Evolutionary conservation across 2,888 invertebrate species (phyloP), one percentile per base, ranked within the genome.

Genomic region (Pogonocherus hispidulus): DNA sequence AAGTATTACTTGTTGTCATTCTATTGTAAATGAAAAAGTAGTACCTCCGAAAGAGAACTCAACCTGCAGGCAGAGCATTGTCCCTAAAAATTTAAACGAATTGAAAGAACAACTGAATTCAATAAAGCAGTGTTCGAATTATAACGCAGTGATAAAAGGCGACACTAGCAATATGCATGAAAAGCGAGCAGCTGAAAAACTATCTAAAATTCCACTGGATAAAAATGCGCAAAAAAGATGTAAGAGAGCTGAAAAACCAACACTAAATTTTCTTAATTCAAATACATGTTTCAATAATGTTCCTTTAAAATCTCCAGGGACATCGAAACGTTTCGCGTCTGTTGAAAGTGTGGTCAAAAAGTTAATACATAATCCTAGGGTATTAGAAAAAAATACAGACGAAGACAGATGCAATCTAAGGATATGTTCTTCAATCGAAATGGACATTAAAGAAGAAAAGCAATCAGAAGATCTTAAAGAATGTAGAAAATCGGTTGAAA

Each of bases 341-440:
- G 32, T 62, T 2, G 62, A 62, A 37, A 62, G 62, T 23, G 51
- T 62, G 20, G 62, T 62, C 5, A 62, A 62, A 18, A 62, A 37
- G 11, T 49, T 62, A 18, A 62, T 62, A 37, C 6, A 51, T 6
- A 18, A 23, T 16, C 3, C 47, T 1, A 19, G 9, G 20, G 32
- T 27, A 20, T 11, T 3, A 9, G 44, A 57, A 19, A 14, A 49
- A 4, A 23, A 16, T n/a, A 8, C 18, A 9, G 23, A 22, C 3
- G 52, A 27, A 27, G n/a, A 3, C 2, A 20, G 5, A 52, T 3
- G 14, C 8, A 27, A 27, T 20, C 9, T 5, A n/a, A 11, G 16
- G 9, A 8, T n/a, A 14, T 16, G 14, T 14, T 9, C 41, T 14
- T 41, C 14, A 4, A 14, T 41, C 0, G n/a, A 41, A n/a, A 41